Conservation (phyloP, 1,140 invertebrate species). For the Pemphigus obesinymphae region DNA sequence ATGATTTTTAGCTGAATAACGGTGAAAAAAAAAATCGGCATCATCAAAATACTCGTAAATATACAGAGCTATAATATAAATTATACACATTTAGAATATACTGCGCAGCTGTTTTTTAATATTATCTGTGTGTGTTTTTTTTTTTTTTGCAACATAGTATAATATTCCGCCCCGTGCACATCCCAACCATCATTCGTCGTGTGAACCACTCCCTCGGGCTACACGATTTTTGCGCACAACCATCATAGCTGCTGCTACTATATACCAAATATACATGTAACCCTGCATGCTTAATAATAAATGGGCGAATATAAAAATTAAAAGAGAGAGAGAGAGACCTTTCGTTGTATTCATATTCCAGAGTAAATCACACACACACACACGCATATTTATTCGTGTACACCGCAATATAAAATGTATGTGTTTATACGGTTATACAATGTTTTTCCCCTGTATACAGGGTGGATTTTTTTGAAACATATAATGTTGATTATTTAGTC, state of each 20-base stretch:
- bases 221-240: neutral
- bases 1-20: conserved; percentile 13
- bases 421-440: no score
- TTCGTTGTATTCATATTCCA: no score
- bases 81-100: neutral
- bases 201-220: conserved; percentile 35
- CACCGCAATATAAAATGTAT: no score
- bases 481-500: no score
- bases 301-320: neutral
- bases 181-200: conserved; percentile 34
- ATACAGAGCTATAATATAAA: neutral
- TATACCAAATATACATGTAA: neutral
- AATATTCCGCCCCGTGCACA: conserved; percentile 13
- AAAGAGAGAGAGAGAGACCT: neutral
- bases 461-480: no score
- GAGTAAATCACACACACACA: no score
- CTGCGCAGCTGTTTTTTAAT: conserved; percentile 10
- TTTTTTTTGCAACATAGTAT: neutral
- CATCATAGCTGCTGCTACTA: neutral
- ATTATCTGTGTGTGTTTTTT: conserved; percentile 6
- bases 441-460: no score
- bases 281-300: neutral
- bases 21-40: conserved; percentile 2
- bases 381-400: no score
- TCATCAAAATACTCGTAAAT: conserved; percentile 6